Base-by-base conservation (phyloP, 1,140 invertebrate genomes). In the Varroa destructor region DNA sequence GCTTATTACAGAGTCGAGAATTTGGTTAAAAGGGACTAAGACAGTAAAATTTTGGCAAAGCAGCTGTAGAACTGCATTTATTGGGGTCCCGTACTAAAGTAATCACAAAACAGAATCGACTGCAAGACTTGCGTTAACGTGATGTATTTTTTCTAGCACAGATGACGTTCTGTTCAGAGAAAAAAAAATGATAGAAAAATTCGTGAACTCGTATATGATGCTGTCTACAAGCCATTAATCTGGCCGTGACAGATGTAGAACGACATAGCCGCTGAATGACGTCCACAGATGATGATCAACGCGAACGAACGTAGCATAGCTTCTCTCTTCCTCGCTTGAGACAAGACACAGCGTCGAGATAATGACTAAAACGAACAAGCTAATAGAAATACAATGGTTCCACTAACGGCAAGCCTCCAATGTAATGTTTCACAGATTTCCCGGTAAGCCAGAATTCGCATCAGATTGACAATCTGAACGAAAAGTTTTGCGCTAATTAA, bases 91-190 rank as follows among this genome's bases (percentile, higher is more conserved):
- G 14, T 2, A 67, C 37, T 40, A 40, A 12, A n/a, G 46, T 2
- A 4, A 46, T 67, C 2, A 46, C 61, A 40, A 67, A 67, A 67
- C n/a, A 67, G 10, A 40, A 67, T 40, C 14, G 40, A 67, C 61
- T 67, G 61, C 2, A 67, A 43, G 46, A 67, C 40, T 46, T 72
- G 71, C 40, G 14, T n/a, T 25, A n/a, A 43, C 5, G 79, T 81
- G 37, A 81, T 72, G 74, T 81, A 80, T 57, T 75, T 75, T 74
- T 81, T 81, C 80, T 79, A 81, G 79, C 80, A 81, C 12, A 81
- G 75, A 72, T 80, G 79, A 57, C 78, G 79, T 61, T 79, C 78
- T 74, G 78, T 75, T 6, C 75, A 72, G 6, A 78, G 77, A 43
- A 72, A 12, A 75, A 77, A 73, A 80, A 81, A 74, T 81, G 81